Percentiles rank a stretch among this genome's conserved stretches.
Conservation (phyloP, 2,888 invertebrate species). For the Omphaloscelis lunosa region DNA sequence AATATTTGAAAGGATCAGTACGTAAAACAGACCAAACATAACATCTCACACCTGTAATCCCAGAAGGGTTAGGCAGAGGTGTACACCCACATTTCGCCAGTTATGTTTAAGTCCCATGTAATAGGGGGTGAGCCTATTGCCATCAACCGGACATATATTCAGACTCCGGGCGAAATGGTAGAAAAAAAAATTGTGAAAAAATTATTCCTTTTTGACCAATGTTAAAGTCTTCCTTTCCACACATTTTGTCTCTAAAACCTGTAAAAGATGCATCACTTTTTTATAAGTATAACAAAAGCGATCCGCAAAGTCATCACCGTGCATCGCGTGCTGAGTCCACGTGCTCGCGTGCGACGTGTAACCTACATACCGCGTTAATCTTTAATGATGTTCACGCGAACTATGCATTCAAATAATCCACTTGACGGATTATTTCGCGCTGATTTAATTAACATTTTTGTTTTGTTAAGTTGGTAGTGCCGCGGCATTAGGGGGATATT, state of each 20-base stretch:
- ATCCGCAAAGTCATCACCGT: conserved; percentile 45
- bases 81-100: not conserved
- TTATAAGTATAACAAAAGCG: conserved; percentile 32
- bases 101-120: not conserved
- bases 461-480: conserved; percentile 29
- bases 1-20: not conserved
- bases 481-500: conserved; percentile 34
- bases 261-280: conserved; percentile 26
- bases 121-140: not conserved
- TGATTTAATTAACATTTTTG: conserved; percentile 57
- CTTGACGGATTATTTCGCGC: conserved; percentile 66
- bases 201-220: not conserved
- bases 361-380: conserved; percentile 64
- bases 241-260: not conserved
- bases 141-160: too few species aligned
- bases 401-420: conserved; percentile 67
- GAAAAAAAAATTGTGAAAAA: not conserved
- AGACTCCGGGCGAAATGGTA: too few species aligned
- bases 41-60: too few species aligned
- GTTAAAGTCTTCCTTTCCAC: not conserved
- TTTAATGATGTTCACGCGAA: conserved; percentile 64
- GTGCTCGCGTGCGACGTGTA: conserved; percentile 61
- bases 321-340: conserved; percentile 50
- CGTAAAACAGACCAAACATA: not conserved
- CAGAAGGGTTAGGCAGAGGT: not conserved